Percentiles rank a stretch among this genome's conserved stretches.
Evolutionary conservation across 2,113 vertebrate species (phyloP).

Genomic region (Oceanodroma tethys): DNA sequence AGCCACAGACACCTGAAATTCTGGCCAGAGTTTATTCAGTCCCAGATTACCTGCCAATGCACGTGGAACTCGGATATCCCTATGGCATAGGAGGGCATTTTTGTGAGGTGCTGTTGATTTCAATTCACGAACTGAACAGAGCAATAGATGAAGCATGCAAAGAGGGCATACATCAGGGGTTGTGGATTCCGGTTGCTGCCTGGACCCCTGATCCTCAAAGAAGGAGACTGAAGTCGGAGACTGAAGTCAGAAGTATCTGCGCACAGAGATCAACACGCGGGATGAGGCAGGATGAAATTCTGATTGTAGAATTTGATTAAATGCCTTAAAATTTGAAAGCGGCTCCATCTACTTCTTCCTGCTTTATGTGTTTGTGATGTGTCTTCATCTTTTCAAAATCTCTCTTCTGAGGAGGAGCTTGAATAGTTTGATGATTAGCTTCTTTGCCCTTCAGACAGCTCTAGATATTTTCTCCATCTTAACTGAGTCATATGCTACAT

Average conservation of each 20-base stretch:
- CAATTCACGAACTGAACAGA: background rate
- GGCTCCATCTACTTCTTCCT: background rate
- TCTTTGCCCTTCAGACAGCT: background rate
- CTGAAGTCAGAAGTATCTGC: background rate
- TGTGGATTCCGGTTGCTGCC: background rate
- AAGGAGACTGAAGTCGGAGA: background rate
- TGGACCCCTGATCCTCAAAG: background rate
- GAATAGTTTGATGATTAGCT: background rate
- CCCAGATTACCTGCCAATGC: background rate
- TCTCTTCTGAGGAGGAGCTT: background rate
- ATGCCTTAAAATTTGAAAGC: background rate
- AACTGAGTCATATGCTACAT: background rate
- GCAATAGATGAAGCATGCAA: background rate
- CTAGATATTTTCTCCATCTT: constrained; percentile 7
- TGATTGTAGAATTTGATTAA: background rate
- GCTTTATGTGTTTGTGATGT: background rate
- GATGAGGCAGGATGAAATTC: background rate
- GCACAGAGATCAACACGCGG: background rate
- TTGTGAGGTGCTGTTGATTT: background rate
- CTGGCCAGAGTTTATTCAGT: background rate
- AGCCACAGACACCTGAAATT: background rate
- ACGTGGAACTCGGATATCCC: background rate
- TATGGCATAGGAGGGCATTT: background rate
- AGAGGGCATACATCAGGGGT: background rate
- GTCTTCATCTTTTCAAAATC: background rate